A percentile compares a stretch with the other conserved stretches of the same genome.
Conservation (phyloP, 2,113 vertebrate genomes). For the Dipodomys merriami region DNA sequence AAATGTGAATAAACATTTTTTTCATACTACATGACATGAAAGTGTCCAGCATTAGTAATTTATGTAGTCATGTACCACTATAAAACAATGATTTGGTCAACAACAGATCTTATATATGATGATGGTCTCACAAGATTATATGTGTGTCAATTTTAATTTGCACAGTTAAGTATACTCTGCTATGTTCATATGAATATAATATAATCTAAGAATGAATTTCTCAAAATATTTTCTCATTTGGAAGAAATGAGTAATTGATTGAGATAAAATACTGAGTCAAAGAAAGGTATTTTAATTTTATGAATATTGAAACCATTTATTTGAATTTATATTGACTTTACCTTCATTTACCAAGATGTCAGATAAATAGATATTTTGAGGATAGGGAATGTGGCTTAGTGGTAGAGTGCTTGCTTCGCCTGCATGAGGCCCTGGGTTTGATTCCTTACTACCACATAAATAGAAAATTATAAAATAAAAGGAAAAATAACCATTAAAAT, state of each 20-base stretch:
- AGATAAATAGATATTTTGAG: not conserved
- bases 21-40: not conserved
- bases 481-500: too few relatives aligned
- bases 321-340: not conserved
- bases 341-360: not conserved
- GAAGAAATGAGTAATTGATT: not conserved
- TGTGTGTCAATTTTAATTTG: not conserved
- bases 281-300: not conserved
- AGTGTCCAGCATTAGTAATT: not conserved
- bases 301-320: conserved; percentile 3
- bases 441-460: too few relatives aligned
- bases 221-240: too few relatives aligned
- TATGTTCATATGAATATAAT: not conserved
- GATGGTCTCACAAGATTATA: not conserved
- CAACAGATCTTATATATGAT: too few relatives aligned
- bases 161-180: not conserved
- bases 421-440: too few relatives aligned
- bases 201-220: not conserved
- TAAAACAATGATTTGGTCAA: not conserved
- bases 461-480: too few relatives aligned
- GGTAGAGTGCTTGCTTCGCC: too few relatives aligned
- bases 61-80: not conserved
- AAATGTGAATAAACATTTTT: not conserved
- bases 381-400: too few relatives aligned
- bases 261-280: not conserved